Base-by-base conservation (phyloP, 2,113 vertebrate species). In the Myotis lucifugus region DNA sequence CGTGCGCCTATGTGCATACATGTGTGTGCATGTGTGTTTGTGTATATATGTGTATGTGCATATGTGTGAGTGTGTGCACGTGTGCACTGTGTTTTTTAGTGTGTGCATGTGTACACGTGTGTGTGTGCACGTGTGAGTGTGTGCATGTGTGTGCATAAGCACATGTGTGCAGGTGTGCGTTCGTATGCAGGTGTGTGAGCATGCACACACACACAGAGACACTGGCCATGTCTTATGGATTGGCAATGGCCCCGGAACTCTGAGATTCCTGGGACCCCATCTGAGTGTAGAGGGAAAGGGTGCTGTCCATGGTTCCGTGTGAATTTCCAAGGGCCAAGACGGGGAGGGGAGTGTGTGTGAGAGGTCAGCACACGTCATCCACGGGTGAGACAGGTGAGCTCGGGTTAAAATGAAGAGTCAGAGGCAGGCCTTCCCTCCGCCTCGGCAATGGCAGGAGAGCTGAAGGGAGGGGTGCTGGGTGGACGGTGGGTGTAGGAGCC, bases 131-230 rank as follows among this genome's bases (percentile, higher is more conserved):
- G 1, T 19, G 8, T 50, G 23, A 21, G 19, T 12, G 19, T 56
- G 52, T 54, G 17, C 52, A 19, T 25, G 3, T 59, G 14, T 7
- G 14, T 19, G 52, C 40, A 2, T 37, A 13, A 56, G 25, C 66
- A 18, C 7, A 2, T 18, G 25, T 46, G 70, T 15, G 34, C 21
- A 10, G 6, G 56, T 12, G 34, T 32, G 34, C 32, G 2, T 17
- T 2, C 32, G 2, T 54, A 27, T 29, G 13, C 15, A 23, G 46
- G 46, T 15, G 32, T 13, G 5, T 70, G 88, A 14, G 14, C 19
- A 10, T 9, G 1, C 6, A 0, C 10, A 0, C 6, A 0, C 52
- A 2, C 34, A 13, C 59, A 56, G 25, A 25, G 50, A 19, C 0
- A 5, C 25, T 15, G 29, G 61, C 37, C 46, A 0, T 1, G 23